Evolutionary conservation across 2,113 vertebrate species (phyloP).

Genomic region (Oncorhynchus tshawytscha): DNA sequence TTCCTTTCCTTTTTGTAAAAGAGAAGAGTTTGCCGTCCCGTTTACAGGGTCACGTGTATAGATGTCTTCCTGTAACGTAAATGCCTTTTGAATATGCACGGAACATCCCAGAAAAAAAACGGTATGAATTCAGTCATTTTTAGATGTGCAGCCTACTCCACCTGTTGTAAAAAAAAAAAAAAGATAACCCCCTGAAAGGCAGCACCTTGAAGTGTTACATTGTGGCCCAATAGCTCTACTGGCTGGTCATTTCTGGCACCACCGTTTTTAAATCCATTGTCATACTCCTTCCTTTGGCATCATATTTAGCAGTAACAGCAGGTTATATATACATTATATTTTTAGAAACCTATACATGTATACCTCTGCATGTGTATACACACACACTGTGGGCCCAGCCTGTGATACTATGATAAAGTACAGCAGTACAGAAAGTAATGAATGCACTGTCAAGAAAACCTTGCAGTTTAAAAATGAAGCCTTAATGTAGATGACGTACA

Average conservation of each 20-base stretch:
- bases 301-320: too few relatives aligned
- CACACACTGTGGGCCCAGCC: too few relatives aligned
- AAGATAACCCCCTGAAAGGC: neutral
- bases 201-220: neutral
- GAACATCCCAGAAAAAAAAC: neutral
- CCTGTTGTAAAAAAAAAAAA: neutral
- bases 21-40: neutral
- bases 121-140: neutral
- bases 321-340: too few relatives aligned
- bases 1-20: neutral
- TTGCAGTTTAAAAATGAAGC: too few relatives aligned
- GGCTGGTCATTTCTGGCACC: conserved; percentile 11
- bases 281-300: neutral
- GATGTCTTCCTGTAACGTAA: neutral
- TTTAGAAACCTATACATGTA: too few relatives aligned
- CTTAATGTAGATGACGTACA: too few relatives aligned
- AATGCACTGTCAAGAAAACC: too few relatives aligned
- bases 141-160: neutral
- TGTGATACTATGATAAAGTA: too few relatives aligned
- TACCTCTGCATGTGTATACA: too few relatives aligned
- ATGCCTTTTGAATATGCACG: neutral
- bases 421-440: too few relatives aligned
- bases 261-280: conserved; percentile 11
- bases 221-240: conserved; percentile 18
- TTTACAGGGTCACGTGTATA: neutral